Evolutionary conservation across 2,113 vertebrate species (phyloP).

Genomic region (Ochotona princeps): DNA sequence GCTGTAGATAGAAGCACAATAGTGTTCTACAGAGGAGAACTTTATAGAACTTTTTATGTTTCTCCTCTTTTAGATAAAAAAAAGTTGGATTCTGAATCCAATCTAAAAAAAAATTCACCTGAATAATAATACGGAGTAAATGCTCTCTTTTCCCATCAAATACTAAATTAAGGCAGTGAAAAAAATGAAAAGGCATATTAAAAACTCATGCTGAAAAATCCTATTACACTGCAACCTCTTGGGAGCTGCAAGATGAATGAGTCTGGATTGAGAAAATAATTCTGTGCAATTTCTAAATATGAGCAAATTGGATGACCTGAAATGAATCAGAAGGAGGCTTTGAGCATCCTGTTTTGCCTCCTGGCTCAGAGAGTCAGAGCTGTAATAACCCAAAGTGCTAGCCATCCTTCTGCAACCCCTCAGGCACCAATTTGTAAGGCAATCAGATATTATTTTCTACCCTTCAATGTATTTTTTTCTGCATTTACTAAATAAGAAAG

Average conservation of each 20-base stretch:
- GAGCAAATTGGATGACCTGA: not conserved
- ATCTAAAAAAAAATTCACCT: not conserved
- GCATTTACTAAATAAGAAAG: not conserved
- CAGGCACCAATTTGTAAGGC: not conserved
- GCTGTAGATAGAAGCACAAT: not conserved
- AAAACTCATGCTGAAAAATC: not conserved
- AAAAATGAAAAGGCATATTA: constrained; percentile 2
- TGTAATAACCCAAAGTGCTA: not conserved
- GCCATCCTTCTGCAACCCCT: not conserved
- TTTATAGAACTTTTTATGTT: not conserved
- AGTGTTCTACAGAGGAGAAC: not conserved
- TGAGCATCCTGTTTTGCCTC: not conserved
- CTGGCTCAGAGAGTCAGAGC: not conserved
- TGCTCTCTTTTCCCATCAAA: not conserved
- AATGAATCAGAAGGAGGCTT: not conserved
- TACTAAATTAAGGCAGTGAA: not conserved
- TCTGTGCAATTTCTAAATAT: not conserved
- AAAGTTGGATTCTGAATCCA: not conserved
- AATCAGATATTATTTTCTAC: not conserved
- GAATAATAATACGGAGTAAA: not conserved
- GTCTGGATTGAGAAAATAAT: not conserved
- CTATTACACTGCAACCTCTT: not conserved
- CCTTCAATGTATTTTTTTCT: not conserved
- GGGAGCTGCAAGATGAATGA: not conserved
- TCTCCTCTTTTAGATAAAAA: not conserved